Base-by-base conservation (phyloP, 2,113 vertebrate genomes). In the Serilophus lunatus region DNA sequence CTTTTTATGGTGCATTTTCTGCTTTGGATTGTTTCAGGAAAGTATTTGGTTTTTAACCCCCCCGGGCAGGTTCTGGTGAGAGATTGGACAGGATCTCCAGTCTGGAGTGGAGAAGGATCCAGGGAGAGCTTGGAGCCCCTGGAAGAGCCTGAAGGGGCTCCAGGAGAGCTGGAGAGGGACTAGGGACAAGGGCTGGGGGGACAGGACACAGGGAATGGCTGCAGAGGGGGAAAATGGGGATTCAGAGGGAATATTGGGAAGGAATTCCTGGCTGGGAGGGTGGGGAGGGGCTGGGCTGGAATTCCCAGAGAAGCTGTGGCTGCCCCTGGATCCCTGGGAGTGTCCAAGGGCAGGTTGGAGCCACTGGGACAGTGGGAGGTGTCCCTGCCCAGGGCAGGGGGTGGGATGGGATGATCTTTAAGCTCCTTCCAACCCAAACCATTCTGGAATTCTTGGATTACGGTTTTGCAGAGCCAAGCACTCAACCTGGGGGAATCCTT, bases 331-430 rank as follows among this genome's bases (percentile, higher is more conserved):
- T 66, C 50, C 36, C 71, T 56, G 50, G 42, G 24, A 74, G 1
- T 47, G 59, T 0, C n/a, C 59, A 22, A 66, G 35, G 51, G 18
- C 44, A 13, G 71, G 10, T 0, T 85, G 38, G 51, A 65, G 3
- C 60, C 0, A 0, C 4, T 56, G 70, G 35, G 22, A 36, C 0
- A 3, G 18, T 18, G 40, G 28, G 9, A 54, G 1, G 0, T 63
- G 49, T 38, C 59, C 59, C 49, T 47, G 22, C 38, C 60, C 60
- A 7, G 18, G 36, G 26, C 60, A 29, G 60, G 28, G 7, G 7
- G 2, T 19, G 51, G 18, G 6, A 24, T 13, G 17, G 23, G 13
- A 6, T 23, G 19, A 15, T 15, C 38, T 26, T 35, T 26, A 5
- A 35, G 5, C 4, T 26, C 64, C 8, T 49, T 35, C 53, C 51